Conservation (phyloP, 2,888 invertebrate species). For the Meiosimyza decipiens region DNA sequence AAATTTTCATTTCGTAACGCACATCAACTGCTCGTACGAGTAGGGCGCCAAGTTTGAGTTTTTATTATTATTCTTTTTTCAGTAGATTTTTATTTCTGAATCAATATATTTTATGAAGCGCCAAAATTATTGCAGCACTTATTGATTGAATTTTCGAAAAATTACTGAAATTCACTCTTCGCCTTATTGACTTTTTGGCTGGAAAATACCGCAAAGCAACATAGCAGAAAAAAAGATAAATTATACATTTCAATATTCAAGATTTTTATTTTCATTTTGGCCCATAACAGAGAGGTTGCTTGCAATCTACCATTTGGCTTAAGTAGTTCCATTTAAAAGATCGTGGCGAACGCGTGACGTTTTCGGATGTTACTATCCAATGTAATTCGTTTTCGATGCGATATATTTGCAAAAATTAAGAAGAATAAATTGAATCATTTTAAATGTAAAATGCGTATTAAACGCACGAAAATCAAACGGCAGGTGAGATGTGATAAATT, state of each 20-base stretch:
- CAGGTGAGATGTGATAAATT: constrained; percentile 10
- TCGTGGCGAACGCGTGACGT: constrained; percentile 13
- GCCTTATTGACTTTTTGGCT: background rate
- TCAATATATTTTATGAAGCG: constrained; percentile 1
- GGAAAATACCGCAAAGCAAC: too few relatives aligned
- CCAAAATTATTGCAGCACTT: background rate
- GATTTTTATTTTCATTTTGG: too few relatives aligned
- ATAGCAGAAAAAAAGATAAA: background rate
- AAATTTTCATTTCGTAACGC: too few relatives aligned
- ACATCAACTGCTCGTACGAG: too few relatives aligned
- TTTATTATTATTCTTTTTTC: too few relatives aligned
- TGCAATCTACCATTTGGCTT: constrained; percentile 12
- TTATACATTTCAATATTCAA: background rate
- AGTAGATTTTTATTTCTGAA: too few relatives aligned
- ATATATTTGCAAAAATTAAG: too few relatives aligned
- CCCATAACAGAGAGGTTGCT: background rate
- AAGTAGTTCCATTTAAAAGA: constrained; percentile 24
- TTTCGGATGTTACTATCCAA: too few relatives aligned
- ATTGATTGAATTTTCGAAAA: background rate
- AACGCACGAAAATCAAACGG: constrained; percentile 30
- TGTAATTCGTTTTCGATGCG: too few relatives aligned
- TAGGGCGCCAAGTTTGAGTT: too few relatives aligned
- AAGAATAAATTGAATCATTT: too few relatives aligned
- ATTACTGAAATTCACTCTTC: background rate
- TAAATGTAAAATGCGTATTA: constrained; percentile 22